phyloP scores from a whole-genome alignment of 2,888 invertebrate species.

The Dryobotodes eremita region DNA sequence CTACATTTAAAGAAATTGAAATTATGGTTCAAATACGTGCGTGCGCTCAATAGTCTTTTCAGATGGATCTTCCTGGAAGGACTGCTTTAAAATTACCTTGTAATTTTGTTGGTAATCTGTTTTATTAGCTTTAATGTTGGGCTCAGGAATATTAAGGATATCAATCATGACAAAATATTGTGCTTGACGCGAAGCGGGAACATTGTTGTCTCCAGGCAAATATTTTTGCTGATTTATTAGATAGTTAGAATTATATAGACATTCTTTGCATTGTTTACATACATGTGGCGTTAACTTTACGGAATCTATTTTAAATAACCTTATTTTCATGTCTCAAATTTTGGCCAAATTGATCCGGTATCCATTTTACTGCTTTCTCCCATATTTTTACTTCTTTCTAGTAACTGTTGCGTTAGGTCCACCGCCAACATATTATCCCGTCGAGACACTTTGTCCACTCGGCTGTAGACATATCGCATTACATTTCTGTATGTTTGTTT shows the following conservation, averaged over 20 bases:
- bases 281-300: background rate
- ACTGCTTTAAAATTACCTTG: constrained; percentile 38
- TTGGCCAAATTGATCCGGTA: too few species aligned
- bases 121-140: constrained; percentile 44
- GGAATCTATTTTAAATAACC: background rate
- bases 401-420: constrained; percentile 27
- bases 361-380: background rate
- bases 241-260: background rate
- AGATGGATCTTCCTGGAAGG: constrained; percentile 33
- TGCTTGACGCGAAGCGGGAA: background rate
- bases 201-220: constrained; percentile 15
- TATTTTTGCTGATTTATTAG: background rate
- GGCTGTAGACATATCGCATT: constrained; percentile 37
- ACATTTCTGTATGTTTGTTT: constrained; percentile 45
- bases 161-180: constrained; percentile 31
- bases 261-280: background rate
- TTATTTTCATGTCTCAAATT: background rate
- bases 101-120: constrained; percentile 35
- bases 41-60: background rate
- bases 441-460: constrained; percentile 30
- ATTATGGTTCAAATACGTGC: constrained; percentile 22
- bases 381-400: background rate
- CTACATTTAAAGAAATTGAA: constrained; percentile 13
- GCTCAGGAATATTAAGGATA: constrained; percentile 30
- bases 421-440: background rate